Conservation (phyloP, 2,113 vertebrate species). For the Corvus hawaiiensis region DNA sequence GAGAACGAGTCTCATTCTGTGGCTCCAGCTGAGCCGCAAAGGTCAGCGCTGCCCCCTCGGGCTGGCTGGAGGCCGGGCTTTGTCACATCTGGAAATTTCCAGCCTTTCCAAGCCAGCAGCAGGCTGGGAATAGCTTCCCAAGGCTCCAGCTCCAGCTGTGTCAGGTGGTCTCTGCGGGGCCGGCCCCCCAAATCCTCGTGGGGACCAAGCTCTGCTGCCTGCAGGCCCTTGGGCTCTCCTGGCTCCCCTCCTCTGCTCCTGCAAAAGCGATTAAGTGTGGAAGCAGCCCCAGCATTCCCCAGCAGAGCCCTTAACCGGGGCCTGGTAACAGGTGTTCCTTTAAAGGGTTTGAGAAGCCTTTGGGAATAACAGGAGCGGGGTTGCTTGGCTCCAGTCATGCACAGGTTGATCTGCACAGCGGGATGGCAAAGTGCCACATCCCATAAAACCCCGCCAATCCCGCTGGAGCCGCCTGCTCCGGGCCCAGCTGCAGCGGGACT, state of each 20-base stretch:
- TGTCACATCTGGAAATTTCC: neutral
- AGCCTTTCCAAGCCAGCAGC: neutral
- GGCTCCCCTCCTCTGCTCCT: neutral
- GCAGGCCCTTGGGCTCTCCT: neutral
- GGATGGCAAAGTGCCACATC: neutral
- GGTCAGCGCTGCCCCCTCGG: neutral
- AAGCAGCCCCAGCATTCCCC: neutral
- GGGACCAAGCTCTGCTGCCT: neutral
- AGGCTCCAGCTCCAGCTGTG: rapidly evolving
- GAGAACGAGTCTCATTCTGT: neutral
- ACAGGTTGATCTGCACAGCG: neutral
- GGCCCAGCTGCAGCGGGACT: neutral
- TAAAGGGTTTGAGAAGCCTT: neutral
- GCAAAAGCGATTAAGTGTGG: neutral
- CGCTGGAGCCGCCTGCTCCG: neutral
- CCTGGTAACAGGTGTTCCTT: slow-evolving; percentile 4
- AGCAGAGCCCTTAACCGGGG: neutral
- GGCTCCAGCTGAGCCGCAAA: neutral
- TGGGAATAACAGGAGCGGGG: neutral
- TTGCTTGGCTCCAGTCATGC: neutral
- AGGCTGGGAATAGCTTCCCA: neutral
- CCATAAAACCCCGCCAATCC: neutral
- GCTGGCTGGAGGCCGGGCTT: neutral
- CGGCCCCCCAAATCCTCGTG: neutral
- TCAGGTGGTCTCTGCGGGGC: too few relatives aligned